These are phyloP conservation scores for Capitulum mitella DNA, from an alignment of 2,888 invertebrate species.

Conservation along the genomic window DNA sequence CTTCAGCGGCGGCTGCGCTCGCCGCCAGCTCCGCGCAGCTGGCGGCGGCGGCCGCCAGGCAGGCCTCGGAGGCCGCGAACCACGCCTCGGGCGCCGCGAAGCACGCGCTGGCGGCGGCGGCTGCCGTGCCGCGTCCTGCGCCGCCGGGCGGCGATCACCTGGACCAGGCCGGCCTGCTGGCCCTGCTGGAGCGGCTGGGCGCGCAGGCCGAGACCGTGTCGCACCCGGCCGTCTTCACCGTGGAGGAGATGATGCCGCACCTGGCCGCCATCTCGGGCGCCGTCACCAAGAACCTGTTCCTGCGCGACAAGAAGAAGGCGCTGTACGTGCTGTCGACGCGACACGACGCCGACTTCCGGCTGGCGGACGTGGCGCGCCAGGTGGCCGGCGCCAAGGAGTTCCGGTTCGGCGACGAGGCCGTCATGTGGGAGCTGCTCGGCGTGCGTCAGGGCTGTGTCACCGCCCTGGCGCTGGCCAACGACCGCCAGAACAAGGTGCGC, in stretches of 20 bases:
- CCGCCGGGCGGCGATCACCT: not conserved
- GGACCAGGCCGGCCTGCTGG: not conserved
- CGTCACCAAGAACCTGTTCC: conserved; percentile 43
- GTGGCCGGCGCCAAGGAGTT: conserved; percentile 41
- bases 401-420: conserved; percentile 42
- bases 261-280: conserved; percentile 36
- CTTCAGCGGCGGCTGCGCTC: too few species aligned
- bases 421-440: conserved; percentile 41
- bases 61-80: too few species aligned
- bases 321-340: conserved; percentile 42
- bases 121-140: not conserved
- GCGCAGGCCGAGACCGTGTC: not conserved
- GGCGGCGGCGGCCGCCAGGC: too few species aligned
- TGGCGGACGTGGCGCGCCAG: conserved; percentile 41
- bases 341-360: conserved; percentile 41
- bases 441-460: conserved; percentile 44
- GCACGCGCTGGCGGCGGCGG: not conserved
- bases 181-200: not conserved
- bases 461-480: conserved; percentile 43
- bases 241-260: conserved; percentile 41
- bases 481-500: conserved; percentile 40
- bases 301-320: conserved; percentile 43
- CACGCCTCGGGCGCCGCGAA: too few species aligned
- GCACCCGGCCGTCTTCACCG: conserved; percentile 42
- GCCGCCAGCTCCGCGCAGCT: too few species aligned